phyloP scores from a whole-genome alignment of 1,140 invertebrate species.

The Drosophila subobscura region DNA sequence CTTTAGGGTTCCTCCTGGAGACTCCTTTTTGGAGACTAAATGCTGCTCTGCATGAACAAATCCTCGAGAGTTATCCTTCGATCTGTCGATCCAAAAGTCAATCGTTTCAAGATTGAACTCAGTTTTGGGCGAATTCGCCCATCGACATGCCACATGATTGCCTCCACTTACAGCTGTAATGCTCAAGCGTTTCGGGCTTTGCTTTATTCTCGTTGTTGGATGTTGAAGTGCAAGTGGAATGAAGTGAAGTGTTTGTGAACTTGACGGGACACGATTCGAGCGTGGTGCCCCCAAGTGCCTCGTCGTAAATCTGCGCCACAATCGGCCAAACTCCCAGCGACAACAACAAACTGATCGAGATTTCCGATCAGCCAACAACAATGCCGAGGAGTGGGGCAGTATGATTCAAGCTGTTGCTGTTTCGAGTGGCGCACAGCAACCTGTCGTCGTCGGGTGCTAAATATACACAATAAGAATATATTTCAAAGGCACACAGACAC shows the following conservation, averaged over 20 bases:
- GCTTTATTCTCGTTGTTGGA: not conserved
- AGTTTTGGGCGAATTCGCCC: too few relatives aligned
- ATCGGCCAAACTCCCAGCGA: not conserved
- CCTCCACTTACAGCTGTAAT: constrained; percentile 15
- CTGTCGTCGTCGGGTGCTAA: constrained; percentile 22
- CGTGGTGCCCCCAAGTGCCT: not conserved
- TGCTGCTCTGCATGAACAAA: too few relatives aligned
- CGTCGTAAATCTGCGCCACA: constrained; percentile 39
- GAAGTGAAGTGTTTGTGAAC: not conserved
- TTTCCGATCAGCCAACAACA: constrained; percentile 15
- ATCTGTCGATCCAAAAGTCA: too few relatives aligned
- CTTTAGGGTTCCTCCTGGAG: too few relatives aligned
- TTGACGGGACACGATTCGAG: not conserved
- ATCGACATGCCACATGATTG: too few relatives aligned
- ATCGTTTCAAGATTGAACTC: not conserved
- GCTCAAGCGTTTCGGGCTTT: not conserved
- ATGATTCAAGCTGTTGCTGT: constrained; percentile 45
- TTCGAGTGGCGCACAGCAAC: constrained; percentile 44
- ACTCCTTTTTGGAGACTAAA: too few relatives aligned
- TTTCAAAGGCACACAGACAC: not conserved
- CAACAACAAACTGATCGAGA: constrained; percentile 2
- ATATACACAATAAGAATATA: constrained; percentile 18
- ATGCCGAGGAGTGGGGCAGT: constrained; percentile 4
- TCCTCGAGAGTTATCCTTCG: too few relatives aligned
- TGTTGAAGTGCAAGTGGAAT: constrained; percentile 1